Conservation (phyloP, 2,113 vertebrate species). For the Sigmodon hispidus region DNA sequence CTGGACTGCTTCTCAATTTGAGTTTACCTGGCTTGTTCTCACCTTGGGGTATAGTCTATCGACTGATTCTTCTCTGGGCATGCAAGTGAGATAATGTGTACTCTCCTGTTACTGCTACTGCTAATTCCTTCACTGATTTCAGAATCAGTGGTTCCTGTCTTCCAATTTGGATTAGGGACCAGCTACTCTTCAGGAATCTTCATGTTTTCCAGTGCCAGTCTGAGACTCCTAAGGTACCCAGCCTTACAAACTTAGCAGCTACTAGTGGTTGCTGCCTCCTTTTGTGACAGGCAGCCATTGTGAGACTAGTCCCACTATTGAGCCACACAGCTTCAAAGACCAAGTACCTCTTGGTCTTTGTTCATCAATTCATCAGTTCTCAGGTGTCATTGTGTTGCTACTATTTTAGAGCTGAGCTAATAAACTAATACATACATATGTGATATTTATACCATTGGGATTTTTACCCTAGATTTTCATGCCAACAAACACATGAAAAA, state of each 20-base stretch:
- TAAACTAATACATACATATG: not conserved
- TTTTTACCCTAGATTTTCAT: not conserved
- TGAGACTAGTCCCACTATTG: too few species aligned
- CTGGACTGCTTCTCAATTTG: not conserved
- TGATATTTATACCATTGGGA: not conserved
- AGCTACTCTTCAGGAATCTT: not conserved
- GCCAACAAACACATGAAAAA: not conserved
- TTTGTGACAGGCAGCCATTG: not conserved
- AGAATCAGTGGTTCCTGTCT: not conserved
- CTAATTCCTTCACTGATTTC: not conserved
- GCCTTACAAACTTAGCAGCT: not conserved
- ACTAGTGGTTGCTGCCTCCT: not conserved
- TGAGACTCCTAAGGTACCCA: not conserved
- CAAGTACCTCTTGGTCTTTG: too few species aligned
- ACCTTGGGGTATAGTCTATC: not conserved
- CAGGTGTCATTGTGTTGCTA: not conserved
- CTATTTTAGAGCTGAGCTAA: not conserved
- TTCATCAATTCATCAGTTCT: not conserved
- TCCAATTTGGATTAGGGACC: not conserved
- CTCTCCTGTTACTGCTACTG: not conserved
- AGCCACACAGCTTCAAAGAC: not conserved
- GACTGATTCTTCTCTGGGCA: not conserved
- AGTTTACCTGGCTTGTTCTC: not conserved
- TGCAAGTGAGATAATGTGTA: not conserved
- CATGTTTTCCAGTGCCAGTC: not conserved